Base-by-base conservation (phyloP, 2,888 invertebrate species). In the Amphipyra berbera region DNA sequence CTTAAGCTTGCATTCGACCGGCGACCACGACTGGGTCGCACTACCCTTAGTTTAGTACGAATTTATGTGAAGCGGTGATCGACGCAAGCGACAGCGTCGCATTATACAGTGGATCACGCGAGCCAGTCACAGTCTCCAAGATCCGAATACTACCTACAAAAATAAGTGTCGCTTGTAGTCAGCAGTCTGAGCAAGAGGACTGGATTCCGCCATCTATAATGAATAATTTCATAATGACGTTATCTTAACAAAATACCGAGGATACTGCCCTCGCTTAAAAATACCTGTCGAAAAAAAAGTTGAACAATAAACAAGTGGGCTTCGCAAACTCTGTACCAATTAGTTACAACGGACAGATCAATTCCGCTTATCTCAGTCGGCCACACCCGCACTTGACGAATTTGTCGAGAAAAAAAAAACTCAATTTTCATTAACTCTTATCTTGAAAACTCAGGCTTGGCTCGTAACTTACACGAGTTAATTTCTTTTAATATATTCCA, bases 401-500 rank as follows among this genome's bases (percentile, higher is more conserved):
- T 91, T 89, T 91, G 90, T 90, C 86, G 72, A 73, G 45, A 88
- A 90, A 90, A 91, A 90, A 91, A 88, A 84, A 83, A 80, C 75
- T 86, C 86, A 88, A 91, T 90, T 92, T 93, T 90, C 93, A 92
- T 93, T 93, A 90, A 86, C 83, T 85, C 88, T 92, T 93, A 93
- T 93, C 93, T 84, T 78, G 72, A 78, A 82, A 82, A 88, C 69
- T 88, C 83, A 82, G 82, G 42, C 57, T 55, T 55, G 61, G 80
- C 83, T 89, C 92, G 88, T 94, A 93, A 92, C 88, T 93, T 92
- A 91, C 85, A 80, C 83, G 82, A 87, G 90, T 91, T 93, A 93
- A 93, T 93, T 90, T 89, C 89, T 90, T 92, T 91, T 92, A 93
- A 93, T 92, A 92, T 92, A 92, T 92, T 89, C 91, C 81, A 73